Conservation (phyloP, 1,140 invertebrate species). For the Oreohelix idahoensis region DNA sequence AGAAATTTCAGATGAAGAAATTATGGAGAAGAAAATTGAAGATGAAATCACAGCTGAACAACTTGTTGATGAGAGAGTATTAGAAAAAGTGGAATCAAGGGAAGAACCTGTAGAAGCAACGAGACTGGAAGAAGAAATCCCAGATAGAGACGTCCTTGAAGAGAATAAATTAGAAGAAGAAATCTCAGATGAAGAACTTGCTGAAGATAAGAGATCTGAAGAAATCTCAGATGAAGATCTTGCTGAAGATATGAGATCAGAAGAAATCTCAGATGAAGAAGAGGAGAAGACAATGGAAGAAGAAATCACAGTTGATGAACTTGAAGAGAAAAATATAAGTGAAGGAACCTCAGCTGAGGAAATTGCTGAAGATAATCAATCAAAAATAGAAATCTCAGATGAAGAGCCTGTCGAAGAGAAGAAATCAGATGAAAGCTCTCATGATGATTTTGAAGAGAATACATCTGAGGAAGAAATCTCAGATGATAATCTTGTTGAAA, state of each 20-base stretch:
- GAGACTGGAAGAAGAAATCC: background rate
- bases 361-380: background rate
- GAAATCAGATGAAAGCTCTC: background rate
- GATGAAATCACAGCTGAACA: background rate
- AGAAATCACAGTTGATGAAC: background rate
- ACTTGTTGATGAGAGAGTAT: background rate
- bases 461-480: too few species aligned
- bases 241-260: background rate
- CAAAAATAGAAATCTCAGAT: background rate
- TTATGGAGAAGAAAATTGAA: background rate
- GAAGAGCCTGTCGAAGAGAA: background rate
- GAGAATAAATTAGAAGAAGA: background rate
- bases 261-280: background rate
- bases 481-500: background rate
- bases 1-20: slow-evolving; percentile 3
- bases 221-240: background rate
- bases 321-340: background rate
- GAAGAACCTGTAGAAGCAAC: background rate
- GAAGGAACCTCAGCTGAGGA: background rate
- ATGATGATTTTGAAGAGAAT: too few species aligned
- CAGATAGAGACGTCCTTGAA: background rate
- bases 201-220: background rate
- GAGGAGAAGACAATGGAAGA: background rate
- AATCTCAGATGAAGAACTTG: slow-evolving; percentile 1
- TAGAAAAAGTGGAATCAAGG: background rate